Evolutionary conservation across 2,888 invertebrate species (phyloP).

Genomic region (Hofmannophila pseudospretella): DNA sequence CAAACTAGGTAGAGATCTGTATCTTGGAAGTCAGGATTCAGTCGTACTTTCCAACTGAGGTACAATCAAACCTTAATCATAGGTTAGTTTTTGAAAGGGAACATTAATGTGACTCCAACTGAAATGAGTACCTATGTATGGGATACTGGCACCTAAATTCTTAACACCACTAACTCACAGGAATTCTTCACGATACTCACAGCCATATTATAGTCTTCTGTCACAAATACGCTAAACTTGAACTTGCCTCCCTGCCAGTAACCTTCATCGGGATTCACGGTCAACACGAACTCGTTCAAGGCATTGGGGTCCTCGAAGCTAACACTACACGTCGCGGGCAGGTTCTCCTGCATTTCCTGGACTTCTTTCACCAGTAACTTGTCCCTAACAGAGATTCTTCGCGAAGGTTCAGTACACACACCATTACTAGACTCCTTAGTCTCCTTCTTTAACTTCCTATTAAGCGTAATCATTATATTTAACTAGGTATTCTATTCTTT

Average conservation of each 20-base stretch:
- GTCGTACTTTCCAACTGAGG: no score
- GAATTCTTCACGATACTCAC: no score
- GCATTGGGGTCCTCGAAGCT: constrained; percentile 90
- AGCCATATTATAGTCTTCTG: constrained; percentile 97
- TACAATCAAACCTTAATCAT: no score
- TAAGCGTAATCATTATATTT: constrained; percentile 82
- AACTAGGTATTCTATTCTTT: constrained; percentile 18
- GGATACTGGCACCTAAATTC: no score
- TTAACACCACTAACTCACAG: no score
- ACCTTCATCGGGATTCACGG: constrained; percentile 90
- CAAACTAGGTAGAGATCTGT: no score
- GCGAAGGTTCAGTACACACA: constrained; percentile 48
- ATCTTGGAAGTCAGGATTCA: no score
- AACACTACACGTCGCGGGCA: constrained; percentile 88
- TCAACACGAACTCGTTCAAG: constrained; percentile 87
- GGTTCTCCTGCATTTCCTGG: constrained; percentile 90
- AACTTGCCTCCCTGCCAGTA: constrained; percentile 93
- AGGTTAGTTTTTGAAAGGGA: no score
- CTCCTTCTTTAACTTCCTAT: constrained; percentile 84
- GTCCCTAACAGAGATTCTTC: constrained; percentile 86
- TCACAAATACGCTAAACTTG: constrained; percentile 89
- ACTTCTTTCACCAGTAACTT: constrained; percentile 89
- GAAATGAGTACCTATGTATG: no score
- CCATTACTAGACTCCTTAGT: constrained; percentile 62
- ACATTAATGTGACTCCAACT: no score